phyloP scores from a whole-genome alignment of 2,797 vertebrate species.

The Sebastes hubbsi region DNA sequence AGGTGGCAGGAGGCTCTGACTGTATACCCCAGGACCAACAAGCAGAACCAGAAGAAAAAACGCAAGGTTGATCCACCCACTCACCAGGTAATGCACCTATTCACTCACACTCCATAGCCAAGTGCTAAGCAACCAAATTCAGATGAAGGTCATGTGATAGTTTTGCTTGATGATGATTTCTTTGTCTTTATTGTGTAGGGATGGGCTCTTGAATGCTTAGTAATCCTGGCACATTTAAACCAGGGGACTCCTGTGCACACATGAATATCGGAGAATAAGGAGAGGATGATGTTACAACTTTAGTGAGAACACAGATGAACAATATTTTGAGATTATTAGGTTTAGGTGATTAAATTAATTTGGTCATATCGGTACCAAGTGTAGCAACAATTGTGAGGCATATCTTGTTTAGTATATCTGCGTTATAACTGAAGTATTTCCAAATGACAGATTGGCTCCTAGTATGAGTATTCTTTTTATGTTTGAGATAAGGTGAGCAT shows the following conservation, averaged over 20 bases:
- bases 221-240: neutral
- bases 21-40: conserved; percentile 95
- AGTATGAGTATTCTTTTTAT: no score
- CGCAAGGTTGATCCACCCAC: conserved; percentile 96
- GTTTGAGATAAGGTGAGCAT: neutral
- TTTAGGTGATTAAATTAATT: neutral
- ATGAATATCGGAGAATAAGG: neutral
- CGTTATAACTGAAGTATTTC: neutral
- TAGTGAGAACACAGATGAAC: neutral
- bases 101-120: neutral
- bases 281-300: neutral
- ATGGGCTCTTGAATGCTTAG: neutral
- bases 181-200: neutral
- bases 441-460: neutral
- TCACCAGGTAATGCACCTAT: conserved; percentile 86
- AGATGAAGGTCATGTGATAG: neutral
- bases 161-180: neutral
- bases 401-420: neutral
- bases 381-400: neutral
- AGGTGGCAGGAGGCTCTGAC: conserved; percentile 97
- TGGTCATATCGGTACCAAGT: neutral
- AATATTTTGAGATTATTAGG: neutral
- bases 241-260: neutral
- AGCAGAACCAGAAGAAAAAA: conserved; percentile 99
- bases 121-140: neutral